Base-by-base conservation (phyloP, 2,797 vertebrate species). In the Hippopotamyrus pictus region DNA sequence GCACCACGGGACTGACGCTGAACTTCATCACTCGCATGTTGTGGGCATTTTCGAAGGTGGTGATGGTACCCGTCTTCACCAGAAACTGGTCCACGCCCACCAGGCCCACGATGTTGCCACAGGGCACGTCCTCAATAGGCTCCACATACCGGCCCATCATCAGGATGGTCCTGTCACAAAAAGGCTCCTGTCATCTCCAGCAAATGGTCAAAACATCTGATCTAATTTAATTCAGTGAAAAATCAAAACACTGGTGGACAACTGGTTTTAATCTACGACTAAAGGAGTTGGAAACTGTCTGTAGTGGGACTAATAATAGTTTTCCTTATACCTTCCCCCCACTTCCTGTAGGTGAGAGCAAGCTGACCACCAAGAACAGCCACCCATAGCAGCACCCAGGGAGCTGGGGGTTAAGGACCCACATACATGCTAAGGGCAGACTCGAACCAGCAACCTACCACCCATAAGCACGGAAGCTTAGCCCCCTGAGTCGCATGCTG, bases 61-160 rank as follows among this genome's bases (percentile, higher is more conserved):
- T 90, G 89, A 93, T 91, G 41, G 93, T 91, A 85, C 92, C 90
- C 0, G 11, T 93, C 89, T 93, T 94, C 88, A 94, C 90, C 91
- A 93, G 86, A 89, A 92, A 93, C 89, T 94, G 93, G 89, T 94
- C 92, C 76, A 93, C 92, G 33, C 91, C 91, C 73, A 93, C 92
- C 53, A 94, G 91, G 82, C 93, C 92, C 73, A 93, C 92, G 46
- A 91, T 92, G 90, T 93, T 94, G 50, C 92, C 93, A 86, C 93
- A 93, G 88, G 93, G 93, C 44, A 93, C 91, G 37, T 94, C 92
- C 88, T 94, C 93, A 83, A 94, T 92, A 88, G 92, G 93, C 88
- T 93, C 94, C 86, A 94, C 91, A 19, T 93, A 95, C 85, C 9
- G 84, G 65, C 93, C 92, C 93, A 92, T 93, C 93, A 94, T 93